Conservation (phyloP, 1,140 invertebrate species). For the Mylabris phalerata region DNA sequence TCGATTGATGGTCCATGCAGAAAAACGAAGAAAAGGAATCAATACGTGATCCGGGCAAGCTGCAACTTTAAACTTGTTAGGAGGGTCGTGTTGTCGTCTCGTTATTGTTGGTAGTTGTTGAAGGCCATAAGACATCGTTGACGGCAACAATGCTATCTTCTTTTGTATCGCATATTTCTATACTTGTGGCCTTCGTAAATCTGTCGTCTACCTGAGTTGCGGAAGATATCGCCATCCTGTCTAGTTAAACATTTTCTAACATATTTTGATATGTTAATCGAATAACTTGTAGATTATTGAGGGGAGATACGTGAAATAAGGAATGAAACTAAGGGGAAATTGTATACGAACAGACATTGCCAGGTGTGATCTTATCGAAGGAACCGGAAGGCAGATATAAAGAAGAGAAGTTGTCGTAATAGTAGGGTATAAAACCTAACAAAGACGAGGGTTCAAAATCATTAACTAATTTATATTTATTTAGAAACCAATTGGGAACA, state of each 20-base stretch:
- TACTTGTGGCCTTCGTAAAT: neutral
- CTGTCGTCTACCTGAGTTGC: conserved; percentile 1
- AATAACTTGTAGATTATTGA: neutral
- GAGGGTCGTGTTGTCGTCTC: conserved; percentile 9
- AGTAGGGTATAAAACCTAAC: conserved; percentile 2
- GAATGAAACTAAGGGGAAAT: neutral
- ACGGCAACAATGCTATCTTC: too few relatives aligned
- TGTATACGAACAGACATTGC: neutral
- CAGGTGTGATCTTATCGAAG: conserved; percentile 16
- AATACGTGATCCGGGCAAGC: neutral
- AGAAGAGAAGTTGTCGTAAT: neutral
- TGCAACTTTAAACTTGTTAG: conserved; percentile 16
- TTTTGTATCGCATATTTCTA: too few relatives aligned
- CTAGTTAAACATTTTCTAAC: neutral
- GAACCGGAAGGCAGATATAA: conserved; percentile 15
- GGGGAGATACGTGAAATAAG: conserved; percentile 2
- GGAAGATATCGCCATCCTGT: neutral
- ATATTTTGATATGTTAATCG: too few relatives aligned
- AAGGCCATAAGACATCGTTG: neutral
- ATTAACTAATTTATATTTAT: too few relatives aligned
- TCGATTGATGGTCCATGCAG: too few relatives aligned
- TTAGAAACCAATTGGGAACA: too few relatives aligned
- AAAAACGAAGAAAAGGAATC: too few relatives aligned
- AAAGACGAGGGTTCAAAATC: neutral
- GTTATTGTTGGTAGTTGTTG: neutral